Conservation (phyloP, 1,140 invertebrate species). For the Drosophila lacertosa region DNA sequence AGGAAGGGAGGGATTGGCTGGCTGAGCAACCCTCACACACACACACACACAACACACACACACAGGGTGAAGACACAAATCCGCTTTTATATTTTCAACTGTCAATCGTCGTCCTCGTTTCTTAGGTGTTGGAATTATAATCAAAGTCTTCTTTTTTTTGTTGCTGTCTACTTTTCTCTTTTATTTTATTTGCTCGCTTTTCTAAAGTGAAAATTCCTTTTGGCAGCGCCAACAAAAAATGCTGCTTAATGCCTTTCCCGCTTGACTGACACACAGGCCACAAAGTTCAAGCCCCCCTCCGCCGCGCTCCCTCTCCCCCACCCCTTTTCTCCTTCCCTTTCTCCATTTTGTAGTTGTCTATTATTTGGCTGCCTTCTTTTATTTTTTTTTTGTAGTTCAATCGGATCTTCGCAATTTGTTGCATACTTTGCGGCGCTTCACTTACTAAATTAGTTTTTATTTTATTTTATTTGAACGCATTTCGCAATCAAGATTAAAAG, state of each 20-base stretch:
- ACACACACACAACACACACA: constrained; percentile 16
- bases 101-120: constrained; percentile 65
- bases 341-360: constrained; percentile 16
- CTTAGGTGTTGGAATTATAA: constrained; percentile 79
- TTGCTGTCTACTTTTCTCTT: constrained; percentile 45
- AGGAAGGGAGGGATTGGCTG: too few relatives aligned
- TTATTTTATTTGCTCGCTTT: constrained; percentile 50
- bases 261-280: constrained; percentile 66
- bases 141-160: constrained; percentile 55
- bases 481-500: constrained; percentile 40
- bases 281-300: not conserved
- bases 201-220: constrained; percentile 77
- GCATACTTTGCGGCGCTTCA: constrained; percentile 62
- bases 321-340: not conserved
- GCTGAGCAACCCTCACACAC: constrained; percentile 6
- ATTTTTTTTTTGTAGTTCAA: constrained; percentile 61
- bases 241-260: constrained; percentile 69
- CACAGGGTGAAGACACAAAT: constrained; percentile 73
- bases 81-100: constrained; percentile 82
- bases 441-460: constrained; percentile 69
- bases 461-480: not conserved
- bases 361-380: constrained; percentile 47
- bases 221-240: constrained; percentile 62
- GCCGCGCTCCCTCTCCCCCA: not conserved
- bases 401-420: constrained; percentile 58